phyloP scores from a whole-genome alignment of 1,140 invertebrate genomes.

The Drosophila pachea region DNA sequence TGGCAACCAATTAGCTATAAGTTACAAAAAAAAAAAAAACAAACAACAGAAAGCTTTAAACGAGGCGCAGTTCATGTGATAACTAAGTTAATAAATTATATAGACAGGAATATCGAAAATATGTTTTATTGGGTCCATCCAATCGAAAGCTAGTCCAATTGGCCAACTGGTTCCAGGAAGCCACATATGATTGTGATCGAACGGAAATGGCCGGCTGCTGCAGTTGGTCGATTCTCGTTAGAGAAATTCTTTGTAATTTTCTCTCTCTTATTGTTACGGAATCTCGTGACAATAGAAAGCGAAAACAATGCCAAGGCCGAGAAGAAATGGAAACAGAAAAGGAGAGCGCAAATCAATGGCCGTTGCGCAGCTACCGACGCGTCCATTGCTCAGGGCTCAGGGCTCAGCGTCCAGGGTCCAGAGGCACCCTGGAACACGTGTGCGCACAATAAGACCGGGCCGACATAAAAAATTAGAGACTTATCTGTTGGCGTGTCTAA shows the following conservation, averaged over 20 bases:
- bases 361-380: constrained; percentile 45
- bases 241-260: constrained; percentile 44
- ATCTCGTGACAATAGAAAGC: constrained; percentile 62
- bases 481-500: constrained; percentile 69
- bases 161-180: constrained; percentile 10
- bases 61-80: constrained; percentile 68
- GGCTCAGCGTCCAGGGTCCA: background rate
- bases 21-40: constrained; percentile 17
- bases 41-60: constrained; percentile 58
- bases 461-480: constrained; percentile 68
- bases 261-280: constrained; percentile 24
- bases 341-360: constrained; percentile 27
- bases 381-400: constrained; percentile 9
- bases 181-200: background rate
- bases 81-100: constrained; percentile 62
- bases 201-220: constrained; percentile 46
- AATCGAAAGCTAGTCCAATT: constrained; percentile 29
- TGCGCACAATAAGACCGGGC: constrained; percentile 71
- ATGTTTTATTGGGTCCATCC: constrained; percentile 28
- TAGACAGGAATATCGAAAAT: constrained; percentile 44
- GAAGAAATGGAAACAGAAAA: constrained; percentile 5
- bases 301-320: constrained; percentile 73
- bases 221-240: constrained; percentile 13
- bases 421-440: constrained; percentile 66
- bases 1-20: constrained; percentile 49